A percentile compares a stretch with the other conserved stretches of the same genome.
Conservation (phyloP, 2,888 invertebrate genomes). For the Parnassius glacialis region DNA sequence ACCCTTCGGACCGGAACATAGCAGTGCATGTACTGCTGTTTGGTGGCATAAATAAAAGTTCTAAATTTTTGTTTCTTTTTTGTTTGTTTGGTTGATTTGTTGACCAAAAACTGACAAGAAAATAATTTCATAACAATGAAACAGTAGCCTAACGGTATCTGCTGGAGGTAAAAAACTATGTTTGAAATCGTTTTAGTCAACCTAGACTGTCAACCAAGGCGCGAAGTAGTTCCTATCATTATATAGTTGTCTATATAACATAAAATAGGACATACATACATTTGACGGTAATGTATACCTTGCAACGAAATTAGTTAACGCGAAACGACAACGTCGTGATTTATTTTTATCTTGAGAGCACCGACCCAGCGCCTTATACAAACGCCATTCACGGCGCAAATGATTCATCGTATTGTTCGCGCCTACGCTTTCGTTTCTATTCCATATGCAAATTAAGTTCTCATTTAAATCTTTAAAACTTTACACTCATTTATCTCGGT, state of each 20-base stretch:
- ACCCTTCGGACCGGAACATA: too few species aligned
- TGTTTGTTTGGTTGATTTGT: too few species aligned
- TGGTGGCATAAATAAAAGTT: constrained; percentile 29
- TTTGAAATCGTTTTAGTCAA: constrained; percentile 57
- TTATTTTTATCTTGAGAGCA: constrained; percentile 65
- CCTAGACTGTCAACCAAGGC: constrained; percentile 50
- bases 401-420: constrained; percentile 68
- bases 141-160: constrained; percentile 40
- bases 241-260: neutral
- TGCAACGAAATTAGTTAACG: constrained; percentile 29
- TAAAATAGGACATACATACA: constrained; percentile 21
- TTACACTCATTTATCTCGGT: constrained; percentile 17
- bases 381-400: constrained; percentile 58
- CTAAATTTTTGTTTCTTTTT: constrained; percentile 34
- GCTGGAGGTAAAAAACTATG: constrained; percentile 56
- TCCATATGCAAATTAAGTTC: constrained; percentile 23
- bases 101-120: constrained; percentile 35
- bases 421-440: constrained; percentile 45
- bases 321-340: constrained; percentile 33
- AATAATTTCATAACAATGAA: constrained; percentile 43
- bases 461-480: constrained; percentile 12
- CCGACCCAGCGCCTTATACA: constrained; percentile 61
- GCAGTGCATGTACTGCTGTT: too few species aligned
- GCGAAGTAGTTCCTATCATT: constrained; percentile 46
- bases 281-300: constrained; percentile 34